phyloP scores from a whole-genome alignment of 2,113 vertebrate species.

The Hydropotes inermis region DNA sequence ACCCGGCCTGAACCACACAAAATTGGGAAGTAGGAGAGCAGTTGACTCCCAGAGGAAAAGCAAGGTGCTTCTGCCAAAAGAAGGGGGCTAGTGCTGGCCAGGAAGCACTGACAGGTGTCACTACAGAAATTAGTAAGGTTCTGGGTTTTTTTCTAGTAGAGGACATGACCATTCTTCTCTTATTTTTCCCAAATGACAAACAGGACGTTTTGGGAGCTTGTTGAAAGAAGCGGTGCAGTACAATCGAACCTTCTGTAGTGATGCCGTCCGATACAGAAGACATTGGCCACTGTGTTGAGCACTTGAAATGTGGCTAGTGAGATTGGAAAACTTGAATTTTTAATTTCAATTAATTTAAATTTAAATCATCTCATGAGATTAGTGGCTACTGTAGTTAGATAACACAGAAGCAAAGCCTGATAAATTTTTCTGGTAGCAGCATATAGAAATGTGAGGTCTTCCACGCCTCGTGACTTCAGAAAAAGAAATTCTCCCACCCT shows the following conservation, averaged over 20 bases:
- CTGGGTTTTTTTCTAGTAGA: neutral
- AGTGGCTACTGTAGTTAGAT: neutral
- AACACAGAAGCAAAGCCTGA: neutral
- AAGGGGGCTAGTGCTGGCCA: neutral
- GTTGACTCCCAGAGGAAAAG: neutral
- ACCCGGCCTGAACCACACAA: neutral
- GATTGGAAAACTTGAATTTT: neutral
- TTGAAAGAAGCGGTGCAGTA: neutral
- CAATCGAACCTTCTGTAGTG: neutral
- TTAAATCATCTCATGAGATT: neutral
- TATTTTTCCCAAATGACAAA: neutral
- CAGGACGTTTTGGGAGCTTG: neutral
- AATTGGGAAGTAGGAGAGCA: neutral
- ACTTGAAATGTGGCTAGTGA: neutral
- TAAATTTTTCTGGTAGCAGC: neutral
- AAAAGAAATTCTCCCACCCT: neutral
- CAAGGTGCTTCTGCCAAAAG: neutral
- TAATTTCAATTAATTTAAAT: conserved; percentile 13
- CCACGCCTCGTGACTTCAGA: neutral
- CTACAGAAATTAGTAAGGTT: neutral
- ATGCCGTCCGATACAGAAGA: rapidly evolving
- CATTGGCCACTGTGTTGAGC: neutral
- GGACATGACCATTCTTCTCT: neutral
- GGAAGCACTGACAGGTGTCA: neutral
- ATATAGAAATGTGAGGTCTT: neutral